A percentile compares a stretch with the other conserved stretches of the same genome.
Evolutionary conservation across 30 jellyfish, hydroid and myxozoan genomes (phyloP).

Genomic region (Pelagia noctiluca): DNA sequence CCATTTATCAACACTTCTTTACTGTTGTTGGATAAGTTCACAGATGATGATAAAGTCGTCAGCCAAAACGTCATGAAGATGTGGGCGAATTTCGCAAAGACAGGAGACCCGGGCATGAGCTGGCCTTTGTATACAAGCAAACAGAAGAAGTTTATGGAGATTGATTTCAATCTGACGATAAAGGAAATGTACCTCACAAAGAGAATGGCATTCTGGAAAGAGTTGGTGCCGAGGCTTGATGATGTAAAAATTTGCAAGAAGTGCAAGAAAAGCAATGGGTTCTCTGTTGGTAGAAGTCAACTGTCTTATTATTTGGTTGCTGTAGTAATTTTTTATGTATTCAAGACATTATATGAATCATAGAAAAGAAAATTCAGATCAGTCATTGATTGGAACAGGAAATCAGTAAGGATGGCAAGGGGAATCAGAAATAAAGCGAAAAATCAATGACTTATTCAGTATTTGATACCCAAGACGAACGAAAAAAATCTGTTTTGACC

Average conservation of each 20-base stretch:
- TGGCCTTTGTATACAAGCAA: slow-evolving; percentile 25
- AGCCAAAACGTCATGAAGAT: slow-evolving; percentile 38
- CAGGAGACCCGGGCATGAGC: slow-evolving; percentile 29
- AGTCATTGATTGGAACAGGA: too few relatives aligned
- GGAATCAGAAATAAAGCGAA: too few relatives aligned
- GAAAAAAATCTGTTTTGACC: too few relatives aligned
- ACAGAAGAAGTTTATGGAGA: slow-evolving; percentile 29
- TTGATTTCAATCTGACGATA: slow-evolving; percentile 13
- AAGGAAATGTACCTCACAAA: slow-evolving; percentile 13
- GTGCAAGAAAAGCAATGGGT: too few relatives aligned
- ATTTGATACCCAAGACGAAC: too few relatives aligned
- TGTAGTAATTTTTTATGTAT: too few relatives aligned
- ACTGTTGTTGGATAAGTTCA: slow-evolving; percentile 12
- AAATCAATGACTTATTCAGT: too few relatives aligned
- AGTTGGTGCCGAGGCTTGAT: not conserved
- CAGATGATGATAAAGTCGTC: slow-evolving; percentile 16
- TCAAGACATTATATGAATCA: too few relatives aligned
- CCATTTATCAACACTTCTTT: not conserved
- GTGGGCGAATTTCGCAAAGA: slow-evolving; percentile 65
- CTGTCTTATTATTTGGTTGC: too few relatives aligned
- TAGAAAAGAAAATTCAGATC: too few relatives aligned
- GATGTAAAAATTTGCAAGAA: not conserved
- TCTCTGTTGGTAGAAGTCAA: too few relatives aligned
- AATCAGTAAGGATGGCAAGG: too few relatives aligned
- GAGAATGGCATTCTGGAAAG: slow-evolving; percentile 48